Evolutionary conservation across 2,113 vertebrate genomes (phyloP), one percentile per base, ranked within the genome.

Genomic region (Dendropsophus ebraccatus): DNA sequence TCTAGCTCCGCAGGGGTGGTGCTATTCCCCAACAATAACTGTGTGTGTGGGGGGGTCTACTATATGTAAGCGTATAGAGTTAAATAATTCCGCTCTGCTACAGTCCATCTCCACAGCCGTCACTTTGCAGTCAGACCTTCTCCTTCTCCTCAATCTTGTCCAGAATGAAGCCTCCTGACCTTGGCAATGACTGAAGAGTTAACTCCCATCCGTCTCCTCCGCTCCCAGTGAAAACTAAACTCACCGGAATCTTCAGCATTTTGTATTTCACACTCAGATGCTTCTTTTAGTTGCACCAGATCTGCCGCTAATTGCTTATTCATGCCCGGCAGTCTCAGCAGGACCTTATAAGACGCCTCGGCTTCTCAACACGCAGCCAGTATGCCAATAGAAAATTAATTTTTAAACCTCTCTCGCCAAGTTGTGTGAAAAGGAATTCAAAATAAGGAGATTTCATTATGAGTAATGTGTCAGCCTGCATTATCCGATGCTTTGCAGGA

Each of bases 361-460:
- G 76, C 84, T 73, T 73, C 84, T 72, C 84, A 45, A 58, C 77
- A 81, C 65, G 75, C 77, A 73, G 77, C 52, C 84, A 5, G 65
- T 86, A 86, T 86, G 84, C 84, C 84, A 86, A 86, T 80, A 54
- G 84, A 86, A 86, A 86, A 86, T 86, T 86, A 86, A 86, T 86
- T 86, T 86, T 86, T 86, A 81, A 86, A 86, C 84, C 84, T 73
- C 84, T 81, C 84, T 86, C 52, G 77, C 76, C 84, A 86, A 86
- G 84, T 86, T 81, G 84, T 86, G 77, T 86, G 77, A 86, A 73
- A 86, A 86, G 84, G 65, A 86, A 86, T 81, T 86, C 50, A 86
- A 81, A 86, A 86, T 81, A 81, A 73, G 84, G 65, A 86, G 65
- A 86, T 86, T 86, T 86, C 77, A 81, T 81, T 81, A 80, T 73